Conservation (phyloP, 1,140 invertebrate species). For the Babylonia areolata region DNA sequence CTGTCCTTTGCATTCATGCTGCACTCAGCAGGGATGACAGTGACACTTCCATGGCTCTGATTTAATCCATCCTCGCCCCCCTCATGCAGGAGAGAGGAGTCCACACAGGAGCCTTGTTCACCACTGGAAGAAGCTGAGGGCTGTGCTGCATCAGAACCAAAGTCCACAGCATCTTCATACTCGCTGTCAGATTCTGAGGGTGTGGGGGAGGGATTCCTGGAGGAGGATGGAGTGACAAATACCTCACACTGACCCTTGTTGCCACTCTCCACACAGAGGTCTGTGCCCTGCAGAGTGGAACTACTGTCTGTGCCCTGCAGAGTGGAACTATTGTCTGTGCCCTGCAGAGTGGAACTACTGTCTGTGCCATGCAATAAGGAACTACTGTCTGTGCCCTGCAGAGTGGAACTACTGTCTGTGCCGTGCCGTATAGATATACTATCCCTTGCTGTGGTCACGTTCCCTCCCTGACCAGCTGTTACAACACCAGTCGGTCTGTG, state of each 20-base stretch:
- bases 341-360: too few relatives aligned
- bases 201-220: neutral
- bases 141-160: neutral
- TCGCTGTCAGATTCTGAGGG: neutral
- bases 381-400: too few relatives aligned
- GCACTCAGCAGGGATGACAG: neutral
- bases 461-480: too few relatives aligned
- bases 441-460: too few relatives aligned
- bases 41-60: neutral
- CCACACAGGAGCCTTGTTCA: neutral
- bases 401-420: too few relatives aligned
- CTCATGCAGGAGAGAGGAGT: neutral
- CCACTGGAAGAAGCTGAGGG: neutral
- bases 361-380: too few relatives aligned
- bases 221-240: neutral
- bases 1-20: neutral
- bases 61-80: neutral
- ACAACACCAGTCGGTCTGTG: too few relatives aligned
- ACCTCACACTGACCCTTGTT: neutral
- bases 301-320: too few relatives aligned
- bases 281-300: too few relatives aligned
- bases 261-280: too few relatives aligned
- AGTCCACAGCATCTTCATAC: slow-evolving; percentile 1
- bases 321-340: too few relatives aligned
- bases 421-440: too few relatives aligned